Conservation (phyloP, 2,797 vertebrate species). For the Gambelia wislizenii region DNA sequence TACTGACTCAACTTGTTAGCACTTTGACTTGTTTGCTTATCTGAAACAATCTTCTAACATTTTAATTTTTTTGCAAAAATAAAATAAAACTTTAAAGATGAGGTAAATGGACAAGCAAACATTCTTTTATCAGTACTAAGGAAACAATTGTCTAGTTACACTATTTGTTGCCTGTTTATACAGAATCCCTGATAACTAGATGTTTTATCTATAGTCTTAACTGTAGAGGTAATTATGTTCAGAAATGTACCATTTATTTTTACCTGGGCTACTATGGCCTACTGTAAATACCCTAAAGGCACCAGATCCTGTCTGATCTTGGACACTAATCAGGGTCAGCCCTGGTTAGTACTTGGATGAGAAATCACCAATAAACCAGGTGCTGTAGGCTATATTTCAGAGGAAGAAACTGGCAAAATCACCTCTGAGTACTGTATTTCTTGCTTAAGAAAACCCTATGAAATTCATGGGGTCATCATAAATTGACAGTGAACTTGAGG, state of each 20-base stretch:
- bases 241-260: conserved; percentile 1
- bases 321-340: too few species aligned
- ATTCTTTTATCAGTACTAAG: background rate
- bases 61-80: background rate
- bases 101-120: background rate
- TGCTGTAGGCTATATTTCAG: too few species aligned
- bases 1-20: background rate
- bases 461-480: too few species aligned
- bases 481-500: too few species aligned
- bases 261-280: background rate
- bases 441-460: too few species aligned
- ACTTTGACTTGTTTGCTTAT: background rate
- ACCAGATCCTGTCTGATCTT: too few species aligned
- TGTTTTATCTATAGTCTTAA: background rate
- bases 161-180: background rate
- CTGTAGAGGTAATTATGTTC: background rate
- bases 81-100: background rate
- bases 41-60: background rate
- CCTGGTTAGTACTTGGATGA: too few species aligned
- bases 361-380: too few species aligned
- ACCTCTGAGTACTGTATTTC: too few species aligned
- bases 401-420: too few species aligned
- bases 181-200: background rate
- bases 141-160: background rate
- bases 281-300: too few species aligned